These are phyloP conservation scores for Neomonachus schauinslandi DNA, from an alignment of 2,113 vertebrate genomes.

Conservation along the genomic window DNA sequence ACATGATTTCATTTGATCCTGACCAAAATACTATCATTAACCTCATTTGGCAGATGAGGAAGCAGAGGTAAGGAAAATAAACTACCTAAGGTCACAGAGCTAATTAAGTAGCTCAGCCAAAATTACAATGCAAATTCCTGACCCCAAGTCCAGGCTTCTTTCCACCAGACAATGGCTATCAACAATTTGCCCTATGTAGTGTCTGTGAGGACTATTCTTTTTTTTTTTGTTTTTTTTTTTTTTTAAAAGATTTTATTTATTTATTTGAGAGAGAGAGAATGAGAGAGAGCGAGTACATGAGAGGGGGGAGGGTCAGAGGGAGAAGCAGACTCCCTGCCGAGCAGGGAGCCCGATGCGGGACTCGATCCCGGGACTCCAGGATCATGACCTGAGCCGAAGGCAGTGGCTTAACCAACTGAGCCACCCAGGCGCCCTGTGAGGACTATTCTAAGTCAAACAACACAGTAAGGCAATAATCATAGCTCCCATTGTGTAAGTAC, in stretches of 20 bases:
- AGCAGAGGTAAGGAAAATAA: not conserved
- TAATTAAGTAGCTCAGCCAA: not conserved
- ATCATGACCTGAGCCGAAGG: too few species aligned
- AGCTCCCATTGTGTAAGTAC: not conserved
- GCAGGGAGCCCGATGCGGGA: too few species aligned
- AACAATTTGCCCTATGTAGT: not conserved
- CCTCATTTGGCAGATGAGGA: not conserved
- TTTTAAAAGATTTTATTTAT: too few species aligned
- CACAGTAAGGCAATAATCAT: not conserved
- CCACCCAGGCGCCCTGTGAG: too few species aligned
- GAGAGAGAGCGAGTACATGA: too few species aligned
- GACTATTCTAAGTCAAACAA: not conserved
- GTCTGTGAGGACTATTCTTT: not conserved
- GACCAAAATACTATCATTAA: slow-evolving; percentile 5
- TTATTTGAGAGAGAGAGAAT: too few species aligned
- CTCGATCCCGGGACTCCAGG: too few species aligned
- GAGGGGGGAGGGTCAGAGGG: too few species aligned
- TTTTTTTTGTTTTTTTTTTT: too few species aligned
- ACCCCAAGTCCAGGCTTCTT: not conserved
- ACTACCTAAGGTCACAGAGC: not conserved
- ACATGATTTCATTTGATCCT: not conserved
- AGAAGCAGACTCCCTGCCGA: too few species aligned
- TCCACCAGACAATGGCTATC: not conserved
- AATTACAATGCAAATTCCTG: not conserved
- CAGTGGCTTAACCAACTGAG: too few species aligned